These are phyloP conservation scores for Pangasianodon gigas DNA, from an alignment of 2,113 vertebrate genomes.

Conservation along the genomic window DNA sequence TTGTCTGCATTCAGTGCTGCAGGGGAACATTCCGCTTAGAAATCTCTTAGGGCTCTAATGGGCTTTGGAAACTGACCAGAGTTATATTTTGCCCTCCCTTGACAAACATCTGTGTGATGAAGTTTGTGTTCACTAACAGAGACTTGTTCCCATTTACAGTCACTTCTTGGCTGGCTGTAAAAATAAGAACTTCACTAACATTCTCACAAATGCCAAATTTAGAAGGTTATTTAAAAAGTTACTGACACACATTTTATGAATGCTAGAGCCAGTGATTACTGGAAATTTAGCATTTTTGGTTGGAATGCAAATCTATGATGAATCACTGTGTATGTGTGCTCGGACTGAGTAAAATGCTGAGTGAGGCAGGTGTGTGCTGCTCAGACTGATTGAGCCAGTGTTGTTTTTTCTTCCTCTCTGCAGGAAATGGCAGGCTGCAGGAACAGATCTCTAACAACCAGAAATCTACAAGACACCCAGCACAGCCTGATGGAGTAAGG, in stretches of 20 bases:
- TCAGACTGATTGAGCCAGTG: slow-evolving; percentile 58
- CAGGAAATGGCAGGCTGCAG: slow-evolving; percentile 68
- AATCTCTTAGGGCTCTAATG: slow-evolving; percentile 46
- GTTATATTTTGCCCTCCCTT: slow-evolving; percentile 44
- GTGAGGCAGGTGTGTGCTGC: slow-evolving; percentile 58
- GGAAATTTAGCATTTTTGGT: slow-evolving; percentile 35
- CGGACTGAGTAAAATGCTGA: slow-evolving; percentile 53
- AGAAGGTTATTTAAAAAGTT: not conserved
- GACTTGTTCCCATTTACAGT: slow-evolving; percentile 44
- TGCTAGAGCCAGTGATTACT: slow-evolving; percentile 23
- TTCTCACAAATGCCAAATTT: not conserved
- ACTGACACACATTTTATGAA: slow-evolving; percentile 9
- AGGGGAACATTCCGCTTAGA: slow-evolving; percentile 45
- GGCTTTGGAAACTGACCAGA: slow-evolving; percentile 42
- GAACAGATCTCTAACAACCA: slow-evolving; percentile 68
- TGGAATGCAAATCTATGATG: slow-evolving; percentile 23
- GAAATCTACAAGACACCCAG: slow-evolving; percentile 51
- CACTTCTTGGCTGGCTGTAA: slow-evolving; percentile 27
- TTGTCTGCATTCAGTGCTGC: slow-evolving; percentile 51
- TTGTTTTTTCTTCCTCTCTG: slow-evolving; percentile 20
- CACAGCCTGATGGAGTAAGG: slow-evolving; percentile 57
- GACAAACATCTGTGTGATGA: slow-evolving; percentile 47
- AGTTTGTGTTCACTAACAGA: slow-evolving; percentile 8
- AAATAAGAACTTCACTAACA: slow-evolving; percentile 1
- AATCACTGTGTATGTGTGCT: slow-evolving; percentile 21